Evolutionary conservation across 2,113 vertebrate genomes (phyloP).

Genomic region (Coregonus clupeaformis): DNA sequence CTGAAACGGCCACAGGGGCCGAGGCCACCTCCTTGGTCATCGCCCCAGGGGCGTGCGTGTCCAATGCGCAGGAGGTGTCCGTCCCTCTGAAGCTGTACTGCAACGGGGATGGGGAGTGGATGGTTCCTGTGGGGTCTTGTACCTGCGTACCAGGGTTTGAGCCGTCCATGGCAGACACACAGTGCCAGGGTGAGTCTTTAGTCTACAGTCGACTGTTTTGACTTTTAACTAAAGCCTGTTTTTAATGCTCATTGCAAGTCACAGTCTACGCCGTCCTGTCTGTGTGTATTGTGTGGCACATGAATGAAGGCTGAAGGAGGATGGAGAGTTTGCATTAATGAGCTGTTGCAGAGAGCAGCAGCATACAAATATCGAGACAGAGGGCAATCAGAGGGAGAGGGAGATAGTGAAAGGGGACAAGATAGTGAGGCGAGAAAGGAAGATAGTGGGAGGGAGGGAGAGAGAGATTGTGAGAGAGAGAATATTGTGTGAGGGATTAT

Average conservation of each 20-base stretch:
- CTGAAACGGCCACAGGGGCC: constrained; percentile 93
- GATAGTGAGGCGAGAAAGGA: not conserved
- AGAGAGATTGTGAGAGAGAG: constrained; percentile 28
- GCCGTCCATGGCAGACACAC: constrained; percentile 84
- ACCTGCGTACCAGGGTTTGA: constrained; percentile 91
- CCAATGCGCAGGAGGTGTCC: constrained; percentile 91
- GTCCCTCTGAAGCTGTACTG: constrained; percentile 97
- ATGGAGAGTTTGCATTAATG: constrained; percentile 75
- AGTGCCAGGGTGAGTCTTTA: constrained; percentile 86
- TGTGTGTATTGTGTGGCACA: constrained; percentile 68
- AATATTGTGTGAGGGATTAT: constrained; percentile 32
- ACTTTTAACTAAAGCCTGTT: constrained; percentile 58
- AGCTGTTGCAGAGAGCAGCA: constrained; percentile 69
- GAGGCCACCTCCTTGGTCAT: constrained; percentile 96
- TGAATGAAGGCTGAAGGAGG: constrained; percentile 68
- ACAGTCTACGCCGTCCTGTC: constrained; percentile 58
- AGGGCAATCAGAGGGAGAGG: constrained; percentile 24
- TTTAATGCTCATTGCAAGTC: constrained; percentile 58
- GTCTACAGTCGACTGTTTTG: constrained; percentile 39
- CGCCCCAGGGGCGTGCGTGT: constrained; percentile 88
- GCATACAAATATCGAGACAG: constrained; percentile 70
- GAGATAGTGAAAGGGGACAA: constrained; percentile 53
- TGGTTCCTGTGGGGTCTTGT: constrained; percentile 95
- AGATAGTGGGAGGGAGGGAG: not conserved
- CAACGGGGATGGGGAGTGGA: constrained; percentile 97